Percentiles rank a stretch among this genome's conserved stretches.
These are phyloP conservation scores for Megamerina dolium DNA, from an alignment of 2,888 invertebrate species.

Conservation along the genomic window DNA sequence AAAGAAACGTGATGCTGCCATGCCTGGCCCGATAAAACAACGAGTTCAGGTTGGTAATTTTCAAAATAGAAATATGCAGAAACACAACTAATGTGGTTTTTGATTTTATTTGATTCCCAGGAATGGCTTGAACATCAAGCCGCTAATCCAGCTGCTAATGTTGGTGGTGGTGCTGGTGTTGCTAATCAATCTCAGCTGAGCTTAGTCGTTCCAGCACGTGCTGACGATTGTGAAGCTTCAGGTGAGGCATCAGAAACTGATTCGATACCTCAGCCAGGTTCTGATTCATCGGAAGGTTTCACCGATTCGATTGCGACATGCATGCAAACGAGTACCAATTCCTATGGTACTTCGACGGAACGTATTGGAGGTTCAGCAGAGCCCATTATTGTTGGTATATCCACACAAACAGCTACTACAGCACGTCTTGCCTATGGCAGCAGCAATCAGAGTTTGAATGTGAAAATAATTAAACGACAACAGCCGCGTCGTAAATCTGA, in stretches of 20 bases:
- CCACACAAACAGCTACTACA: constrained; percentile 14
- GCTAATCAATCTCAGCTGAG: not conserved
- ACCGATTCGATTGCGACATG: constrained; percentile 68
- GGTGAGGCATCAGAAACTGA: constrained; percentile 70
- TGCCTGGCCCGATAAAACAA: constrained; percentile 47
- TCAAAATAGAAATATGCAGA: not conserved
- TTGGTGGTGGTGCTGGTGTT: not conserved
- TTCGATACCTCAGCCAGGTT: constrained; percentile 56
- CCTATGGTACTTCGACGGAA: constrained; percentile 52
- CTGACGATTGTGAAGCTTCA: constrained; percentile 71
- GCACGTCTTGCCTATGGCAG: constrained; percentile 27
- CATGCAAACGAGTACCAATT: constrained; percentile 52
- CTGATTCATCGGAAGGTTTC: constrained; percentile 70
- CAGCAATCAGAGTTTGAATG: constrained; percentile 42
- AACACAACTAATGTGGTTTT: not conserved
- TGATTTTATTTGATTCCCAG: constrained; percentile 22
- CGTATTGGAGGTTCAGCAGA: constrained; percentile 57
- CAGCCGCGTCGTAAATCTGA: constrained; percentile 47
- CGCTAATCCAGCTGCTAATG: constrained; percentile 26
- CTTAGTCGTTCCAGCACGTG: constrained; percentile 12
- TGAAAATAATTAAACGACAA: constrained; percentile 56
- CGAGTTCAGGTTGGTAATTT: constrained; percentile 43
- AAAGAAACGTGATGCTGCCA: constrained; percentile 45
- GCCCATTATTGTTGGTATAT: constrained; percentile 49
- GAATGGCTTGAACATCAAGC: constrained; percentile 50